Base-by-base conservation (phyloP, 1,140 invertebrate species). In the Plutomurus gul region DNA sequence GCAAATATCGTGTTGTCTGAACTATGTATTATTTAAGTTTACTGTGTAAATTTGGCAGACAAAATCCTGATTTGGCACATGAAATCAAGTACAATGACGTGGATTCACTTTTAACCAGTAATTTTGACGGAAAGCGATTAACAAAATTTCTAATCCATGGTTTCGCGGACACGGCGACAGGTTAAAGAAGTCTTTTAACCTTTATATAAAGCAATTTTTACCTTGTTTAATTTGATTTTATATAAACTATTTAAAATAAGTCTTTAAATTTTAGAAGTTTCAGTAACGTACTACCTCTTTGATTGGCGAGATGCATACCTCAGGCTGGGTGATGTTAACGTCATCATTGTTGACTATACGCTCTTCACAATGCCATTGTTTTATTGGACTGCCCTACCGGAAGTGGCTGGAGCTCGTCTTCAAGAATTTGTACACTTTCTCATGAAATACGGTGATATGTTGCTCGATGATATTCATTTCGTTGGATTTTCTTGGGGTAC, bases 111-210 rank as follows among this genome's bases (percentile, higher is more conserved):
- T 40, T 27, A n/a, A 75, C 71, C 4, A 83, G 82, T 36, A 81
- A 79, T 56, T 83, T 83, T 65, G 65, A 83, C 20, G 20, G 75
- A 10, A 43, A 10, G 8, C 49, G 80, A 5, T 39, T 81, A 2
- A 83, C 82, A 3, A 83, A 83, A 65, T 76, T 83, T 27, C 51
- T 81, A 1, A 81, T 83, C 49, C 82, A 83, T 56, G 82, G 82
- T 3, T 83, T 73, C 30, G 73, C 73, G 8, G 82, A 81, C 33
- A 74, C 71, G 7, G 82, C 82, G 4, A 79, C 78, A 2, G 79
- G n/a, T n/a, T n/a, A n/a, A n/a, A n/a, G n/a, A n/a, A n/a, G n/a
- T n/a, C n/a, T n/a, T n/a, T n/a, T n/a, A n/a, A n/a, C n/a, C n/a
- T n/a, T n/a, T n/a, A n/a, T n/a, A n/a, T n/a, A n/a, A n/a, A n/a